phyloP scores from a whole-genome alignment of 2,888 invertebrate species.

The Schizaphis graminum region DNA sequence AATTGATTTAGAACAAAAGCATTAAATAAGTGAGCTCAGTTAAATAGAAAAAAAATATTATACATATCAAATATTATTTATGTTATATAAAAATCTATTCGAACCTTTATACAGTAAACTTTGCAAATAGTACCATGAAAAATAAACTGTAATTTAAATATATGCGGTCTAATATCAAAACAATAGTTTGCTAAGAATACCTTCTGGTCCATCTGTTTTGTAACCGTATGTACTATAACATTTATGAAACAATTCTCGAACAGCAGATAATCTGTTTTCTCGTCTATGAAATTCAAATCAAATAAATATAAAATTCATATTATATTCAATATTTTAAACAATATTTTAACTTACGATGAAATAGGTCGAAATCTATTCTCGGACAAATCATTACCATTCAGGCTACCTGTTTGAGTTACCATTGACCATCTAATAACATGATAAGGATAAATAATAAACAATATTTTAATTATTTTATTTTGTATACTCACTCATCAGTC shows the following conservation, averaged over 20 bases:
- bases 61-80: background rate
- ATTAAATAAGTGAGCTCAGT: background rate
- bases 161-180: conserved; percentile 6
- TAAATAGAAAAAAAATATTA: background rate
- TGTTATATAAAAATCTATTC: background rate
- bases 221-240: conserved; percentile 71
- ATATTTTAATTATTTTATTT: background rate
- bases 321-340: background rate
- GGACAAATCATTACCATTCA: conserved; percentile 55
- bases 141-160: background rate
- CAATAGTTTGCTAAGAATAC: conserved; percentile 54
- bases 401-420: conserved; percentile 58
- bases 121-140: background rate
- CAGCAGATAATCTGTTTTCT: conserved; percentile 73
- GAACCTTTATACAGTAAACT: background rate
- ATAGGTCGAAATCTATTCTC: conserved; percentile 40
- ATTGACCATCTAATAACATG: conserved; percentile 49
- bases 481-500: conserved; percentile 50
- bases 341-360: conserved; percentile 55
- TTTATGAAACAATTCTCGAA: conserved; percentile 75
- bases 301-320: background rate
- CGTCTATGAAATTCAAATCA: conserved; percentile 70
- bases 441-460: background rate
- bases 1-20: background rate
- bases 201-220: conserved; percentile 43